A percentile compares a stretch with the other conserved stretches of the same genome.
These are phyloP conservation scores for Pseudochaenichthys georgianus DNA, from an alignment of 2,797 vertebrate genomes.

Conservation along the genomic window DNA sequence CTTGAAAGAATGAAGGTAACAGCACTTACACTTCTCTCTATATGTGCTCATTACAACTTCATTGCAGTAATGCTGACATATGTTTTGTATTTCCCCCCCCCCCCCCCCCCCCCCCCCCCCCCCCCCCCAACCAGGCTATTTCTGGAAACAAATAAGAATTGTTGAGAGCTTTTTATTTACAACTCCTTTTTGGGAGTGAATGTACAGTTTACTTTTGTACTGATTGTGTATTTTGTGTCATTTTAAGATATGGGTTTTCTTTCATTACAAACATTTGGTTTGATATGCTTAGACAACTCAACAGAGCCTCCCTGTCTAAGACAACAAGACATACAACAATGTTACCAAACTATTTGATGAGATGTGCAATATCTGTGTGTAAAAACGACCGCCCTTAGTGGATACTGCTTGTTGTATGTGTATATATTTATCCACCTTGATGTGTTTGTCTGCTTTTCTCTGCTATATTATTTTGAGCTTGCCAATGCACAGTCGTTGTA, in stretches of 20 bases:
- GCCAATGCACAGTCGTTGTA: not conserved
- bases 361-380: slow-evolving; percentile 5
- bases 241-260: not conserved
- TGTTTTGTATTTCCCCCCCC: not conserved
- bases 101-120: not conserved
- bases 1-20: slow-evolving; percentile 61
- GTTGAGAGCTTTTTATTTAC: not conserved
- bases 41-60: not conserved
- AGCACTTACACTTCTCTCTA: not conserved
- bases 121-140: slow-evolving; percentile 36
- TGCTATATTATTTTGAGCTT: slow-evolving; percentile 3
- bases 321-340: too few relatives aligned
- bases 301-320: not conserved
- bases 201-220: slow-evolving; percentile 54
- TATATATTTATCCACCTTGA: not conserved
- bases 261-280: not conserved
- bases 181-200: slow-evolving; percentile 69
- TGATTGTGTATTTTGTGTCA: not conserved
- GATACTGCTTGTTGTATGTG: not conserved
- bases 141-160: slow-evolving; percentile 15
- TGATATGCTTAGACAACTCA: not conserved
- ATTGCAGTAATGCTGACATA: not conserved
- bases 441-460: slow-evolving; percentile 1
- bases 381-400: not conserved
- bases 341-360: not conserved